Percentiles rank a stretch among this genome's conserved stretches.
phyloP scores from a whole-genome alignment of 1,140 invertebrate species.

The Pseudomyrmex pallidus region DNA sequence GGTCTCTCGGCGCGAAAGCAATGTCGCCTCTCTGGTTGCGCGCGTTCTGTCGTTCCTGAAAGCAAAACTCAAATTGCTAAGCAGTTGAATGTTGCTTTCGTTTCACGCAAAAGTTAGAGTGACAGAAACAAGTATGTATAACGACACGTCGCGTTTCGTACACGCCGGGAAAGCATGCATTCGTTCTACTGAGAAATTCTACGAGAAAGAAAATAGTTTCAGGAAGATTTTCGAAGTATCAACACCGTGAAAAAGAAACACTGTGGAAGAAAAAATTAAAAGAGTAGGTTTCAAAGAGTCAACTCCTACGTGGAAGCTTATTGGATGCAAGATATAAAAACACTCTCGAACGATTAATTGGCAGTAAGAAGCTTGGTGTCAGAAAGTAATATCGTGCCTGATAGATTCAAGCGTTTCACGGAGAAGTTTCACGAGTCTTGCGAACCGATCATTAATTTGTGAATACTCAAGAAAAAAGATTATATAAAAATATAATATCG shows the following conservation, averaged over 20 bases:
- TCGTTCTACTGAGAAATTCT: not conserved
- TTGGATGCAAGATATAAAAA: not conserved
- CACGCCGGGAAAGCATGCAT: not conserved
- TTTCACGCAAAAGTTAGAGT: not conserved
- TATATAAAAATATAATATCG: not conserved
- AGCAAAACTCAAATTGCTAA: slow-evolving; percentile 12
- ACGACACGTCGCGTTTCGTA: not conserved
- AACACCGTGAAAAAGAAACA: not conserved
- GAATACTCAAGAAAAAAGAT: slow-evolving; percentile 4
- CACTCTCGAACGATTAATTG: not conserved
- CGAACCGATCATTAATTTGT: not conserved
- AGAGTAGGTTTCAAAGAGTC: slow-evolving; percentile 16
- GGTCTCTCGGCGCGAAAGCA: slow-evolving; percentile 20
- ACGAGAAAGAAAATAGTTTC: not conserved
- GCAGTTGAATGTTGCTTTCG: slow-evolving; percentile 22
- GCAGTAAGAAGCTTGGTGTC: not conserved
- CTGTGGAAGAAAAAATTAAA: slow-evolving; percentile 1
- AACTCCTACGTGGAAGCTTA: not conserved
- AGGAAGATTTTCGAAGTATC: not conserved
- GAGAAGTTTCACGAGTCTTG: not conserved
- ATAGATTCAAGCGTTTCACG: not conserved
- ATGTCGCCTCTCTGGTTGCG: not conserved
- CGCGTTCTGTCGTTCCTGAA: not conserved
- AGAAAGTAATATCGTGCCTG: not conserved
- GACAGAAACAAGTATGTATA: too few species aligned